phyloP scores from a whole-genome alignment of 2,888 invertebrate species.

The Ornithoptera alexandrae region DNA sequence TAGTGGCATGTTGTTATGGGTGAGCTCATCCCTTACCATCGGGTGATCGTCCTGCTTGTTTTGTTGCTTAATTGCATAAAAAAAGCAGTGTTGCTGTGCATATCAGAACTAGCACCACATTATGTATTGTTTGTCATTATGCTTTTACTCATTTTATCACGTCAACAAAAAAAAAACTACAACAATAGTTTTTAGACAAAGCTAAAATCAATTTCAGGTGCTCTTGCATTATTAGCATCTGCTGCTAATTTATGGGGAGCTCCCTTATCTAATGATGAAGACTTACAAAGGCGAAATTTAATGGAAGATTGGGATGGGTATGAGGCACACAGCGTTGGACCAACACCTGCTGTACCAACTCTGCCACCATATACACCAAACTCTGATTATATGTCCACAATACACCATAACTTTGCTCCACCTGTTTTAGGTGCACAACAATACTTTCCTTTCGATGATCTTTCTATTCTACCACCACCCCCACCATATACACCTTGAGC shows the following conservation, averaged over 20 bases:
- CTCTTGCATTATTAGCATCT: conserved; percentile 83
- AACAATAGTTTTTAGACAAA: background rate
- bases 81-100: too few species aligned
- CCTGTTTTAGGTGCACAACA: conserved; percentile 67
- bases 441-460: conserved; percentile 73
- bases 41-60: too few species aligned
- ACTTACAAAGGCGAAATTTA: conserved; percentile 76
- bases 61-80: too few species aligned
- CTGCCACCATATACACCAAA: conserved; percentile 81
- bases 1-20: too few species aligned
- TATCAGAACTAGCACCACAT: too few species aligned
- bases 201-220: conserved; percentile 70
- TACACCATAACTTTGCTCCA: conserved; percentile 59
- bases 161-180: too few species aligned
- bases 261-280: conserved; percentile 69
- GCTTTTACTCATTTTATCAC: too few species aligned
- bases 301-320: conserved; percentile 83
- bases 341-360: conserved; percentile 78
- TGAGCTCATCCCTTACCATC: too few species aligned
- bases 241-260: conserved; percentile 84
- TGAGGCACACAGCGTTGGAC: conserved; percentile 80
- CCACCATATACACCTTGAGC: conserved; percentile 77
- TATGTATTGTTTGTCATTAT: too few species aligned
- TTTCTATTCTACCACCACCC: conserved; percentile 73
- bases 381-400: conserved; percentile 57